phyloP scores from a whole-genome alignment of 2,113 vertebrate species.

The Planiliza haematocheilus region DNA sequence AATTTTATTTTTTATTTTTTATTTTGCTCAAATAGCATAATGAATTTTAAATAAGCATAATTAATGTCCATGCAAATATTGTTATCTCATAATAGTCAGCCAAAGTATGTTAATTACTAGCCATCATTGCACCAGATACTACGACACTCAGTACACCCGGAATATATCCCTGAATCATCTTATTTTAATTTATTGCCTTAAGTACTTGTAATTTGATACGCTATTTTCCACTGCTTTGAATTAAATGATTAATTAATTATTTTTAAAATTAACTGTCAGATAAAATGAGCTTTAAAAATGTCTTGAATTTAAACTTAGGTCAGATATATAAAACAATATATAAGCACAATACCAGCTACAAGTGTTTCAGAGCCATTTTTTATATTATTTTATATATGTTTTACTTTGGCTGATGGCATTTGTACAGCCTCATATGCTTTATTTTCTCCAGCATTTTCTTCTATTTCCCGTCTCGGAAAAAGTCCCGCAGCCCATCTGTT shows the following conservation, averaged over 20 bases:
- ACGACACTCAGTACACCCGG: not conserved
- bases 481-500: conserved; percentile 50
- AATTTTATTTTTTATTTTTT: conserved; percentile 15
- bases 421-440: not conserved
- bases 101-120: conserved; percentile 25
- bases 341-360: too few relatives aligned
- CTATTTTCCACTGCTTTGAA: too few relatives aligned
- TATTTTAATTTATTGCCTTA: not conserved
- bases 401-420: not conserved
- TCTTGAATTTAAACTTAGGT: not conserved
- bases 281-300: too few relatives aligned
- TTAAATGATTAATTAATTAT: too few relatives aligned
- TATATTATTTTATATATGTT: not conserved
- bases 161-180: conserved; percentile 7
- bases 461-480: conserved; percentile 16
- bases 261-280: too few relatives aligned
- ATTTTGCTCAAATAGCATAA: conserved; percentile 18
- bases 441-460: conserved; percentile 15
- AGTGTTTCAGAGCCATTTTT: too few relatives aligned
- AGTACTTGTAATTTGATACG: too few relatives aligned
- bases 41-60: conserved; percentile 39
- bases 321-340: too few relatives aligned
- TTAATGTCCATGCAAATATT: conserved; percentile 35
- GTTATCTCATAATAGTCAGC: conserved; percentile 36
- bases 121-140: conserved; percentile 20